Base-by-base conservation (phyloP, 2,888 invertebrate genomes). In the Tyria jacobaeae region DNA sequence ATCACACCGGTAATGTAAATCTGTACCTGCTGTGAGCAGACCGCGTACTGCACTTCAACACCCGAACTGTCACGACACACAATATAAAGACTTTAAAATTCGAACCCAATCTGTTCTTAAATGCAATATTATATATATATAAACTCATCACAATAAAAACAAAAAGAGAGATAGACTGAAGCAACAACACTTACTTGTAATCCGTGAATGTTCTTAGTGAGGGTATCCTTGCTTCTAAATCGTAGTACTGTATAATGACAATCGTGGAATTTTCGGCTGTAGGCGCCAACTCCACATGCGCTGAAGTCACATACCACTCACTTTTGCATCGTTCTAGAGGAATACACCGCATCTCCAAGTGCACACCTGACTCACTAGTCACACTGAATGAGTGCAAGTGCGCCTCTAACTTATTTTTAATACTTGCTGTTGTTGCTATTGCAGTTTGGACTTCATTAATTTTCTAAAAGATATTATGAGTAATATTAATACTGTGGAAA, bases 31-130 rank as follows among this genome's bases (percentile, higher is more conserved):
- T 95, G 94, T 0, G 96, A 96, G 61, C 95, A 94, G 57, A 96
- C 90, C 76, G 94, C 94, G 86, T 96, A 96, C 83, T 96, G 95
- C 78, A 96, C 88, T 81, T 96, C 96, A n/a, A 94, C 94, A 0
- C 96, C 96, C 76, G 95, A 95, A 82, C 96, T 96, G 83, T 39
- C 7, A 52, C 4, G 14, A 2, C 9, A 55, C n/a, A 39, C 17
- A 41, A 35, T 35, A 21, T 34, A 35, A 34, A 55, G 21, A 10
- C 14, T n/a, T n/a, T 2, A 4, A 39, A 39, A 39, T 39, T 39
- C 0, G n/a, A 39, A 39, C 1, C n/a, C n/a, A 37, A 15, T 37
- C 1, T 6, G 7, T 39, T 17, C 5, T 1, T 6, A 14, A 39
- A 1, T 5, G 2, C 7, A 3, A n/a, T 17, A 17, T 1, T 41